phyloP scores from a whole-genome alignment of 2,113 vertebrate genomes.

The Uria lomvia region DNA sequence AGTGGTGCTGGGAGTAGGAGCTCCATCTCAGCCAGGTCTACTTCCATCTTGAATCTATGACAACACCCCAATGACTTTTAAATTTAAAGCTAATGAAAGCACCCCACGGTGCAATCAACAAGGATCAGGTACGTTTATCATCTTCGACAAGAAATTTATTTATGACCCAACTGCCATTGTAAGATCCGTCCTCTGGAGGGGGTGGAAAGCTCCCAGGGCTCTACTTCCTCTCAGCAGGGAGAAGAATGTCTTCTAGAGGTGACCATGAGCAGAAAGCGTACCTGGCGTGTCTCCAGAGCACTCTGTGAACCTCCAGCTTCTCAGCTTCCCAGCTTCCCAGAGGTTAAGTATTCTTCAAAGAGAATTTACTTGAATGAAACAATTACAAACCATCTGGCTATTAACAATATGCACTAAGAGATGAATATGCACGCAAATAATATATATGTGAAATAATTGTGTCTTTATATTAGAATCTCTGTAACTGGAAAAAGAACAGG shows the following conservation, averaged over 20 bases:
- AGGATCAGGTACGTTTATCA: neutral
- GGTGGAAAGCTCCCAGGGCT: neutral
- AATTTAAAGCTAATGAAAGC: neutral
- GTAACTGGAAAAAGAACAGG: neutral
- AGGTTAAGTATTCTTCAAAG: neutral
- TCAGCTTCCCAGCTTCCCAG: neutral
- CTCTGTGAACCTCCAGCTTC: neutral
- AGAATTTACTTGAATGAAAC: neutral
- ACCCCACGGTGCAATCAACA: neutral
- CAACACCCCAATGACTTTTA: neutral
- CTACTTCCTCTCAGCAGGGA: neutral
- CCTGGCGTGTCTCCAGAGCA: neutral
- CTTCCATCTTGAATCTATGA: neutral
- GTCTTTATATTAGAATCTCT: neutral
- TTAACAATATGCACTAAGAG: neutral
- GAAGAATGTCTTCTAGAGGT: neutral
- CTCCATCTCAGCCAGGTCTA: neutral
- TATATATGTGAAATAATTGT: neutral
- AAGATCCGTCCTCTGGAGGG: neutral
- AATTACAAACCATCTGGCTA: neutral
- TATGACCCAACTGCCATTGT: neutral
- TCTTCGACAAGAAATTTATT: neutral
- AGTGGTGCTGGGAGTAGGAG: neutral
- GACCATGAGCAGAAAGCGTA: neutral
- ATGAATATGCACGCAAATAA: neutral